Conservation (phyloP, 2,888 invertebrate genomes). For the Eudasyphora cyanicolor region DNA sequence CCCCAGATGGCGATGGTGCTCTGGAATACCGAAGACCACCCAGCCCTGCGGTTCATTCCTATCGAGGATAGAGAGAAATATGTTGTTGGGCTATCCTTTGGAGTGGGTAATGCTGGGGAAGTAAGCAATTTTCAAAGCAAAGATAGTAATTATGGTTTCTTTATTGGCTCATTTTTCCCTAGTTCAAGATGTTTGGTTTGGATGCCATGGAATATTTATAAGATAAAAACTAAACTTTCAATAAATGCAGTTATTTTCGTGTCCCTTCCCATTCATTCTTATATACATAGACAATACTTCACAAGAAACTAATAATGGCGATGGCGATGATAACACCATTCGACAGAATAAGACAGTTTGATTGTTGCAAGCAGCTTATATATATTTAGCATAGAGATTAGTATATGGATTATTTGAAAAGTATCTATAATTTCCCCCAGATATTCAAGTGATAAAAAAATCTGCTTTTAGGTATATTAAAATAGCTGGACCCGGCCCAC, state of each 20-base stretch:
- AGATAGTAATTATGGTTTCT: conserved; percentile 57
- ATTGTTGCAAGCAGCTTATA: not conserved
- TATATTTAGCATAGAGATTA: not conserved
- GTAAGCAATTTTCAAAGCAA: conserved; percentile 40
- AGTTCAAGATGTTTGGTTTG: conserved; percentile 31
- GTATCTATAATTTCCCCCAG: too few relatives aligned
- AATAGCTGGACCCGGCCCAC: too few relatives aligned
- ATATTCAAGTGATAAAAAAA: too few relatives aligned
- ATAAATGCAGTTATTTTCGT: conserved; percentile 43
- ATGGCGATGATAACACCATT: not conserved
- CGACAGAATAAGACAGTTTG: not conserved
- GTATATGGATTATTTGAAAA: too few relatives aligned
- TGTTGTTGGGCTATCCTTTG: not conserved
- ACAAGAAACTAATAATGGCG: not conserved
- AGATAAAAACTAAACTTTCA: conserved; percentile 47
- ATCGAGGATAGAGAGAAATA: not conserved
- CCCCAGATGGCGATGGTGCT: not conserved
- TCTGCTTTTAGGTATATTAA: too few relatives aligned
- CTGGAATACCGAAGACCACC: not conserved
- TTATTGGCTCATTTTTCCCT: not conserved
- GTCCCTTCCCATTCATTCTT: not conserved
- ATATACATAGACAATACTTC: not conserved
- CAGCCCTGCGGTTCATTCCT: not conserved
- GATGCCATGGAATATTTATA: conserved; percentile 41
- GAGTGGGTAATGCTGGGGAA: not conserved